Percentiles rank a stretch among this genome's conserved stretches.
These are phyloP conservation scores for Ardeotis arabs DNA, from an alignment of 2,113 vertebrate species.

Conservation along the genomic window DNA sequence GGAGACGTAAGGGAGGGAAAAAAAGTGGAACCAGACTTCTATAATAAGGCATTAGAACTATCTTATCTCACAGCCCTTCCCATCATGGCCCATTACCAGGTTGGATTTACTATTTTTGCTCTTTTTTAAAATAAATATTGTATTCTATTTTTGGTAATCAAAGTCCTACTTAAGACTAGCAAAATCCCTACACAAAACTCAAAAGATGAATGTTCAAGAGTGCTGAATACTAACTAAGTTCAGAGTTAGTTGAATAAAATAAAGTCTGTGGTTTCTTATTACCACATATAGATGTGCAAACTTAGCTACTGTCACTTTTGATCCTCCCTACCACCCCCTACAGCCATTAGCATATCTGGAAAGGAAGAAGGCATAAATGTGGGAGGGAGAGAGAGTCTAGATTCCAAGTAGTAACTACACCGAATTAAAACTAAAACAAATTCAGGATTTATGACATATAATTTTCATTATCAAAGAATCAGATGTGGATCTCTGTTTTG, in stretches of 20 bases:
- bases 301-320: slow-evolving; percentile 20
- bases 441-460: not conserved
- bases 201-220: slow-evolving; percentile 39
- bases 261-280: slow-evolving; percentile 67
- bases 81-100: not conserved
- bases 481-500: not conserved
- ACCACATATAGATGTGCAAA: slow-evolving; percentile 42
- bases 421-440: not conserved
- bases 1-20: not conserved
- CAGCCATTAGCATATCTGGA: not conserved
- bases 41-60: not conserved
- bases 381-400: not conserved
- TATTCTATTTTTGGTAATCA: slow-evolving; percentile 38
- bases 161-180: slow-evolving; percentile 42
- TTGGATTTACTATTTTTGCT: not conserved
- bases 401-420: not conserved
- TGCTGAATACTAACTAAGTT: slow-evolving; percentile 59
- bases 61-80: not conserved
- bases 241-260: slow-evolving; percentile 52
- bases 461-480: not conserved
- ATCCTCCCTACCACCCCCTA: slow-evolving; percentile 32
- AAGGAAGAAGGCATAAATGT: rapidly evolving
- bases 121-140: not conserved
- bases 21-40: not conserved
- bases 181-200: slow-evolving; percentile 59